phyloP scores from a whole-genome alignment of 2,113 vertebrate genomes.

The Fulica atra region DNA sequence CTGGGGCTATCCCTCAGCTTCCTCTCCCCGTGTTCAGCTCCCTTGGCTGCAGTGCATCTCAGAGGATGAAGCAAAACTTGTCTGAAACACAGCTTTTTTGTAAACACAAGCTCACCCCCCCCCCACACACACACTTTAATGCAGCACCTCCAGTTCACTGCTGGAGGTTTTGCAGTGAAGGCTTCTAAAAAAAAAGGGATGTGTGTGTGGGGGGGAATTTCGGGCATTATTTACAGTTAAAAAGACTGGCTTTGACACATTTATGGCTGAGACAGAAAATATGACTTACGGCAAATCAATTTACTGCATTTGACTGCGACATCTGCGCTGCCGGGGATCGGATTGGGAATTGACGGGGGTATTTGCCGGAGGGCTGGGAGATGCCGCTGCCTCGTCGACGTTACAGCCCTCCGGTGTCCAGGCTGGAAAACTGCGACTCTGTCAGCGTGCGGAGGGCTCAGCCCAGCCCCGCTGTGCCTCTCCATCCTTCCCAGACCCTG shows the following conservation, averaged over 20 bases:
- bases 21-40: background rate
- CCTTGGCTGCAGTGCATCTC: rapidly evolving
- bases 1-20: background rate
- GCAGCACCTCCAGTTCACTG: background rate
- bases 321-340: background rate
- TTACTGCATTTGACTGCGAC: background rate
- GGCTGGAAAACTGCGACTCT: background rate
- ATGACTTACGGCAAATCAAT: slow-evolving; percentile 52
- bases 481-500: background rate
- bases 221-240: slow-evolving; percentile 33
- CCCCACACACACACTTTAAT: background rate
- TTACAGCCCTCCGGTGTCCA: rapidly evolving
- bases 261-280: slow-evolving; percentile 16
- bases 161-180: background rate
- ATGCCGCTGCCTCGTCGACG: rapidly evolving
- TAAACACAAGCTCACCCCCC: background rate
- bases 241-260: slow-evolving; percentile 36
- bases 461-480: background rate
- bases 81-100: background rate
- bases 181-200: background rate
- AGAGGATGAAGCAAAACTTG: background rate
- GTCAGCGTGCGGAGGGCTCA: background rate
- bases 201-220: background rate
- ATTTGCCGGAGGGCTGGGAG: background rate
- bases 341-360: background rate